A percentile compares a stretch with the other conserved stretches of the same genome.
Evolutionary conservation across 53 echinoderm and acorn worm genomes (phyloP).

Genomic region (Henricia sp.): DNA sequence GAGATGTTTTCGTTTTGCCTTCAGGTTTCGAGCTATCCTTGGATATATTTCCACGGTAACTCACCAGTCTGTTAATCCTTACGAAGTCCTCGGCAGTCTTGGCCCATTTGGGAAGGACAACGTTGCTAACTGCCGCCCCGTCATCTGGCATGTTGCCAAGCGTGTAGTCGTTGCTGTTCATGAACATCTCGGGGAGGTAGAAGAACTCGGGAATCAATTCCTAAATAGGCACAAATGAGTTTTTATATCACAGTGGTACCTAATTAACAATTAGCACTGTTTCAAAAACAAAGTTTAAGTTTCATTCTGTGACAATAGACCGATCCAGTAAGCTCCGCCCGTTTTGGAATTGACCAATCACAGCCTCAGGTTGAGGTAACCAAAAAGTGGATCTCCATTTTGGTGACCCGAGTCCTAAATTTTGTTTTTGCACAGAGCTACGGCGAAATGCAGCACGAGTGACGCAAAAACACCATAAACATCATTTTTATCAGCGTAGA

Average conservation of each 20-base stretch:
- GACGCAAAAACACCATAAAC: too few species aligned
- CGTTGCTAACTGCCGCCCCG: constrained; percentile 85
- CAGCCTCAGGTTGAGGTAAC: too few species aligned
- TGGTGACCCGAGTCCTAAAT: too few species aligned
- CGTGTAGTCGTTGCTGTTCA: constrained; percentile 82
- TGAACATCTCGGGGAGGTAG: constrained; percentile 98
- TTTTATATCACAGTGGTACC: too few species aligned
- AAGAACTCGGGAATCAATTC: constrained; percentile 99
- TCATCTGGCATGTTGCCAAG: constrained; percentile 85
- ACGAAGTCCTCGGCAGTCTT: constrained; percentile 97
- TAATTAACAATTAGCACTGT: background rate
- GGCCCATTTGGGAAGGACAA: constrained; percentile 94
- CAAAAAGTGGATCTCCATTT: too few species aligned
- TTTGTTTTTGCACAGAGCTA: too few species aligned
- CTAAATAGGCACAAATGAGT: constrained; percentile 53
- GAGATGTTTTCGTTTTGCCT: too few species aligned
- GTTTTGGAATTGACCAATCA: too few species aligned
- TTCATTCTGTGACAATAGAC: background rate
- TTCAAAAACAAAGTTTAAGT: background rate
- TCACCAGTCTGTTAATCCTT: constrained; percentile 97
- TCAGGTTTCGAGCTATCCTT: background rate
- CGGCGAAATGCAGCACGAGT: too few species aligned
- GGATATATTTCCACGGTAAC: too few species aligned
- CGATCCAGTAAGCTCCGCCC: too few species aligned
- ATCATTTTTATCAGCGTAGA: too few species aligned